Evolutionary conservation across 2,797 vertebrate genomes (phyloP).

Genomic region (Danio kyathit): DNA sequence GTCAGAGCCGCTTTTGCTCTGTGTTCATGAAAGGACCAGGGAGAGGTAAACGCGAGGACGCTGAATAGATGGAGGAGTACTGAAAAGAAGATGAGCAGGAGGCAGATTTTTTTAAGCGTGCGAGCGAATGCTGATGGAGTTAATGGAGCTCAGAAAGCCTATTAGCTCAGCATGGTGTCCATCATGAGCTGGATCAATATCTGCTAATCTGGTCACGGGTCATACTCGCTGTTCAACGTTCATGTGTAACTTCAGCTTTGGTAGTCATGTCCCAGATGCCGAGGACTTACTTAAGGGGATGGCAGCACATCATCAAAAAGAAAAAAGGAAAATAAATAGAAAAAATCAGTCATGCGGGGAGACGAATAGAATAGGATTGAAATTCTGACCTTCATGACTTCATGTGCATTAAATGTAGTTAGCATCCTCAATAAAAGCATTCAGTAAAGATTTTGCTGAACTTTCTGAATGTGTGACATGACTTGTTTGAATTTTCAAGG

Average conservation of each 20-base stretch:
- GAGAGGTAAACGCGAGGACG: conserved; percentile 22
- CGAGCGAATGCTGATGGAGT: conserved; percentile 55
- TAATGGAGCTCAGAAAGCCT: conserved; percentile 67
- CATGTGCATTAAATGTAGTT: conserved; percentile 10
- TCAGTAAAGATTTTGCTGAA: conserved; percentile 1
- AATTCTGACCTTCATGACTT: neutral
- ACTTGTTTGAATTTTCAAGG: neutral
- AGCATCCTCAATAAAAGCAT: conserved; percentile 2
- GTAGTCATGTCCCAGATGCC: conserved; percentile 20
- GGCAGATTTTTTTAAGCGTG: conserved; percentile 31
- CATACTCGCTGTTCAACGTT: conserved; percentile 11
- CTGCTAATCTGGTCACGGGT: conserved; percentile 60
- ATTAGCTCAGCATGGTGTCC: conserved; percentile 71
- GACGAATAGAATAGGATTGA: neutral
- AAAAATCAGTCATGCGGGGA: neutral
- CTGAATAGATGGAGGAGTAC: neutral
- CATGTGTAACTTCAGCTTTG: neutral
- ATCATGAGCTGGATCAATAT: conserved; percentile 67
- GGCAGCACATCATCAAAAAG: neutral
- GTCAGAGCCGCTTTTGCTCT: conserved; percentile 41
- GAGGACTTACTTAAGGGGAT: conserved; percentile 19
- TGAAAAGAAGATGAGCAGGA: conserved; percentile 9
- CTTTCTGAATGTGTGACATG: conserved; percentile 10
- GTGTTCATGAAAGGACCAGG: conserved; percentile 28
- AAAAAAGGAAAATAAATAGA: too few relatives aligned